A percentile compares a stretch with the other conserved stretches of the same genome.
These are phyloP conservation scores for Enteromius viviparus DNA, from an alignment of 2,797 vertebrate genomes.

Conservation along the genomic window DNA sequence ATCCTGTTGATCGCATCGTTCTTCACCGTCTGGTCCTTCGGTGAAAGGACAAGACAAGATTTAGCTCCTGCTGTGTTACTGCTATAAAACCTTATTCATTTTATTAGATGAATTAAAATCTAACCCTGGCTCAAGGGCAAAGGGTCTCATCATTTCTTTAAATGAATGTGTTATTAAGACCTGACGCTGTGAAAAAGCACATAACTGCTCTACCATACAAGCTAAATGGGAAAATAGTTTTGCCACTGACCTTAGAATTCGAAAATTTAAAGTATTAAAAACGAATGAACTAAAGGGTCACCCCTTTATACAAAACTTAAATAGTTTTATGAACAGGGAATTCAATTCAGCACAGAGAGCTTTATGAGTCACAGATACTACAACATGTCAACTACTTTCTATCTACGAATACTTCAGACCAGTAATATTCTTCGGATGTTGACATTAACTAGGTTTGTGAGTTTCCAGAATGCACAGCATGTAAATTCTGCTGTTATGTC, in stretches of 20 bases:
- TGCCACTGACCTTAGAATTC: slow-evolving; percentile 7
- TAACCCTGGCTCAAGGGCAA: background rate
- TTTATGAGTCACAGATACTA: background rate
- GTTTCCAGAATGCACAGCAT: background rate
- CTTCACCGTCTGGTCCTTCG: slow-evolving; percentile 97
- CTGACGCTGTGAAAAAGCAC: background rate
- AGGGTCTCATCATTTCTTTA: background rate
- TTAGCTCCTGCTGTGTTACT: background rate
- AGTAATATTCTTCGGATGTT: background rate
- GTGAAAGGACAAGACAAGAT: slow-evolving; percentile 53
- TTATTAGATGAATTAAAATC: background rate
- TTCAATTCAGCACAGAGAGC: background rate
- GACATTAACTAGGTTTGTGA: background rate
- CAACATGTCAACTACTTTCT: background rate
- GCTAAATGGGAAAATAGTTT: background rate
- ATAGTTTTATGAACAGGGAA: background rate
- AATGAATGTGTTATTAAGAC: background rate
- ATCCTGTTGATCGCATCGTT: slow-evolving; percentile 98
- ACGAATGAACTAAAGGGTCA: background rate
- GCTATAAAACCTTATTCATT: background rate
- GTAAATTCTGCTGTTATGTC: background rate
- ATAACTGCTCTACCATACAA: background rate
- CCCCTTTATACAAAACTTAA: background rate
- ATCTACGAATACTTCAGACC: background rate
- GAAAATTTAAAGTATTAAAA: background rate